Evolutionary conservation across 1,140 invertebrate genomes (phyloP).

Genomic region (Colletes latitarsis): DNA sequence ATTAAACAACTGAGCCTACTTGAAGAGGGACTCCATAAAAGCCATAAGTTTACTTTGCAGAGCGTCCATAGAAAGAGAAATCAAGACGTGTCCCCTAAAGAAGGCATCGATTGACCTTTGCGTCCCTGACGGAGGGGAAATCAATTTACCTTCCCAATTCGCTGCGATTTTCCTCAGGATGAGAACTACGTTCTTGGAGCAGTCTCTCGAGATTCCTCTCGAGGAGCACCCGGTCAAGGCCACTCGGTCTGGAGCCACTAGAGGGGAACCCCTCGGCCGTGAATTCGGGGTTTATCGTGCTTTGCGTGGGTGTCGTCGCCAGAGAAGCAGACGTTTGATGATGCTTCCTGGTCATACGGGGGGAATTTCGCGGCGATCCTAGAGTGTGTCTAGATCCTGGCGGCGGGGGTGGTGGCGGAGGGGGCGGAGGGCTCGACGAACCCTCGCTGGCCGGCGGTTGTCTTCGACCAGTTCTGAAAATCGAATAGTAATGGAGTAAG

Average conservation of each 20-base stretch:
- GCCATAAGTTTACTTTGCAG: not conserved
- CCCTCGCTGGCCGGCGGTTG: conserved; percentile 69
- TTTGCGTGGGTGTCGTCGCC: conserved; percentile 74
- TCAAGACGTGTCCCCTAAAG: not conserved
- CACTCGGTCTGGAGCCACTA: conserved; percentile 73
- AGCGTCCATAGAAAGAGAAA: not conserved
- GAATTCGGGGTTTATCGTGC: conserved; percentile 58
- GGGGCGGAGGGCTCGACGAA: conserved; percentile 77
- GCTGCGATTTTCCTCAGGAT: conserved; percentile 69
- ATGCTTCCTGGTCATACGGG: conserved; percentile 76
- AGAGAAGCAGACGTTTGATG: conserved; percentile 76
- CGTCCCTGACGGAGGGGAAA: not conserved
- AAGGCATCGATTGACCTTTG: no score
- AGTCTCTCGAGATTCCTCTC: conserved; percentile 84
- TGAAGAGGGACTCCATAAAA: not conserved
- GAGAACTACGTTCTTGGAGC: conserved; percentile 76
- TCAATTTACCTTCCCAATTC: conserved; percentile 76
- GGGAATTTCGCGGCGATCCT: conserved; percentile 75
- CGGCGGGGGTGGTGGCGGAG: conserved; percentile 71
- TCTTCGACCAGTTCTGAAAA: conserved; percentile 66
- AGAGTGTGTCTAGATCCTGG: conserved; percentile 70
- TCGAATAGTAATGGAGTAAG: not conserved
- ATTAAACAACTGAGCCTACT: no score
- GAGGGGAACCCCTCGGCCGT: conserved; percentile 49
- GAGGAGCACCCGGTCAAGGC: conserved; percentile 83